Evolutionary conservation across 37 sponge, comb jelly and placozoan species (phyloP).

Genomic region (Cladorhizidae sp.): DNA sequence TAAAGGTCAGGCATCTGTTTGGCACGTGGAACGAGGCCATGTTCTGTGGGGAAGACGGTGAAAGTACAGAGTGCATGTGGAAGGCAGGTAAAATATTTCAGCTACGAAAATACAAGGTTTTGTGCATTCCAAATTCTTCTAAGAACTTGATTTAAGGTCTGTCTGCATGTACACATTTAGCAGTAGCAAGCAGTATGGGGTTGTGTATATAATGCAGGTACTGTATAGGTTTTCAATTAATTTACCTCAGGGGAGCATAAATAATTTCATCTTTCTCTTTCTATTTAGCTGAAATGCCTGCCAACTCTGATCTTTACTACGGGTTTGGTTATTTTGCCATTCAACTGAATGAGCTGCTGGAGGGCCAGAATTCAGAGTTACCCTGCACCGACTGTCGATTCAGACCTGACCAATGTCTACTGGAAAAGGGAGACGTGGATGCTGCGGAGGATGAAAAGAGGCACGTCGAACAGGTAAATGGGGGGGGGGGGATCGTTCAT

Average conservation of each 20-base stretch:
- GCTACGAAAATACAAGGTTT: not conserved
- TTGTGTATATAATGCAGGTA: too few relatives aligned
- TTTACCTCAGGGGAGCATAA: conserved; percentile 1
- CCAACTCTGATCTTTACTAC: conserved; percentile 23
- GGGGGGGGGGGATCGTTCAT: too few relatives aligned
- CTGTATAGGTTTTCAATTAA: not conserved
- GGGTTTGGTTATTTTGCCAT: conserved; percentile 77
- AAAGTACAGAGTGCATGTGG: conserved; percentile 58
- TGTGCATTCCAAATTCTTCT: too few relatives aligned
- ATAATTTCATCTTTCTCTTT: not conserved
- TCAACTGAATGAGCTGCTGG: conserved; percentile 60
- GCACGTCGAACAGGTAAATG: conserved; percentile 62
- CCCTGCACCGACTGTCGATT: conserved; percentile 71
- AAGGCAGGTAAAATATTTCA: conserved; percentile 35
- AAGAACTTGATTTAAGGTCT: too few relatives aligned
- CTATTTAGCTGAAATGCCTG: not conserved
- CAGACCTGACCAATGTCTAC: conserved; percentile 76
- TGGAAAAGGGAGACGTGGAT: conserved; percentile 68
- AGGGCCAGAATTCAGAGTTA: conserved; percentile 16
- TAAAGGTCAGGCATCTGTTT: conserved; percentile 56
- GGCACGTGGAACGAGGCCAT: conserved; percentile 77
- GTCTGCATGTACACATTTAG: too few relatives aligned
- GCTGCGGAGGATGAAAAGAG: conserved; percentile 74
- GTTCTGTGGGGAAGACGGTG: conserved; percentile 64
- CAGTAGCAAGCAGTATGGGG: too few relatives aligned